These are phyloP conservation scores for Ammospiza nelsoni DNA, from an alignment of 2,113 vertebrate genomes.

Conservation along the genomic window DNA sequence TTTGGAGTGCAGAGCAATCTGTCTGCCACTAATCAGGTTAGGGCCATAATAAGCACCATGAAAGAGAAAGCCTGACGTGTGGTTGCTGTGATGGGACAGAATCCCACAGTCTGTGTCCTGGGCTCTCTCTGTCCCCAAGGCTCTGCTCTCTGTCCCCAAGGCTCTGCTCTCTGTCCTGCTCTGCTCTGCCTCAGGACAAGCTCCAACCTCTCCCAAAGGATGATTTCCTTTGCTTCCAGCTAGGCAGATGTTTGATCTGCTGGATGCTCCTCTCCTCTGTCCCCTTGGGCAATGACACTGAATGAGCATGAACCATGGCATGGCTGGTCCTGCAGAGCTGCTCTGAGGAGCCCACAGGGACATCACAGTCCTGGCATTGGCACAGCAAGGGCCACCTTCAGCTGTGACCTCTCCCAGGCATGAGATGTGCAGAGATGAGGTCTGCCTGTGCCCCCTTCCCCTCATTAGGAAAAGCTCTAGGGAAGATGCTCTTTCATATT, in stretches of 20 bases:
- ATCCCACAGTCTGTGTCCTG: neutral
- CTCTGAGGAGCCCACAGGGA: neutral
- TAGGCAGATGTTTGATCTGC: neutral
- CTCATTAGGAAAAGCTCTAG: neutral
- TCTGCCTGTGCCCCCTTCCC: neutral
- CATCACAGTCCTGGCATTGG: neutral
- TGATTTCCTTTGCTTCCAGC: neutral
- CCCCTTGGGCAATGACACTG: neutral
- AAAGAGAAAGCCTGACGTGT: neutral
- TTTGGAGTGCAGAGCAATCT: neutral
- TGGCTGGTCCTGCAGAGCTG: neutral
- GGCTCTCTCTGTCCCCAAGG: neutral
- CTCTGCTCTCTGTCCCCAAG: neutral
- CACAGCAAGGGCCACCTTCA: neutral
- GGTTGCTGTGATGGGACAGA: neutral
- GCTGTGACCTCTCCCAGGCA: neutral
- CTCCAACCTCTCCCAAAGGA: neutral
- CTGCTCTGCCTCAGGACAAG: neutral
- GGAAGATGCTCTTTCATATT: conserved; percentile 20
- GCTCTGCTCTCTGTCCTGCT: neutral
- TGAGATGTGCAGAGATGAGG: neutral
- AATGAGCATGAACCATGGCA: neutral
- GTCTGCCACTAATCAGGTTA: neutral
- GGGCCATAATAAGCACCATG: neutral
- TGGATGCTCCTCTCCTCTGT: neutral